These are phyloP conservation scores for Podilymbus podiceps DNA, from an alignment of 2,113 vertebrate genomes.

Conservation along the genomic window DNA sequence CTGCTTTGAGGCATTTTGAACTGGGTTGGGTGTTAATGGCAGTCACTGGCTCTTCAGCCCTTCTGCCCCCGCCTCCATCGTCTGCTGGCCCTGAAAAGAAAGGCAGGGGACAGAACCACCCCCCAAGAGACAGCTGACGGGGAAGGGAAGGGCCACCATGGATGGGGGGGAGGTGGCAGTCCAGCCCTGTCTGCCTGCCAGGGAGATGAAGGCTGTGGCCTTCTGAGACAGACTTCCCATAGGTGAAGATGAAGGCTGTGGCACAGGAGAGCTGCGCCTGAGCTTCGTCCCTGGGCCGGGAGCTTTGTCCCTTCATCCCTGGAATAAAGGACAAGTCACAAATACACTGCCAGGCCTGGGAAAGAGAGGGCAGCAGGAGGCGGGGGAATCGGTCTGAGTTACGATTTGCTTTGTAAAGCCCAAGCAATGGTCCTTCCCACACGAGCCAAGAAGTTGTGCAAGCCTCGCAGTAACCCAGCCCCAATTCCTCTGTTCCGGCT, in stretches of 20 bases:
- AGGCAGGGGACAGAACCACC: background rate
- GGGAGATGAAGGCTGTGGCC: background rate
- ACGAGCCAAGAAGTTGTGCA: background rate
- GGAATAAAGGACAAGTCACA: background rate
- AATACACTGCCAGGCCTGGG: background rate
- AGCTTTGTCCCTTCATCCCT: background rate
- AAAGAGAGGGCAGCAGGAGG: background rate
- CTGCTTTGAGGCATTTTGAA: background rate
- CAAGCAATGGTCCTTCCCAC: background rate
- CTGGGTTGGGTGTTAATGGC: accelerated
- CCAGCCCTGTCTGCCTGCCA: background rate
- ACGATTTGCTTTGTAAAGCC: background rate
- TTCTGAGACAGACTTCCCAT: background rate
- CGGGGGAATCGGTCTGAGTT: background rate
- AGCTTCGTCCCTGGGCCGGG: background rate
- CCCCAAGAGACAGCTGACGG: background rate
- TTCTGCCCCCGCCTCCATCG: background rate
- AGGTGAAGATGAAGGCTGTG: no score
- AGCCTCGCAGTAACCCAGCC: background rate
- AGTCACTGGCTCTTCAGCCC: background rate
- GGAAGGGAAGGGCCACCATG: background rate
- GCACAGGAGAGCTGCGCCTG: background rate
- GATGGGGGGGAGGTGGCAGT: background rate
- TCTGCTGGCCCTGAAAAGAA: background rate
- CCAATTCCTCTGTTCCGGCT: background rate